phyloP scores from a whole-genome alignment of 2,888 invertebrate species.

The Silvanus unidentatus region DNA sequence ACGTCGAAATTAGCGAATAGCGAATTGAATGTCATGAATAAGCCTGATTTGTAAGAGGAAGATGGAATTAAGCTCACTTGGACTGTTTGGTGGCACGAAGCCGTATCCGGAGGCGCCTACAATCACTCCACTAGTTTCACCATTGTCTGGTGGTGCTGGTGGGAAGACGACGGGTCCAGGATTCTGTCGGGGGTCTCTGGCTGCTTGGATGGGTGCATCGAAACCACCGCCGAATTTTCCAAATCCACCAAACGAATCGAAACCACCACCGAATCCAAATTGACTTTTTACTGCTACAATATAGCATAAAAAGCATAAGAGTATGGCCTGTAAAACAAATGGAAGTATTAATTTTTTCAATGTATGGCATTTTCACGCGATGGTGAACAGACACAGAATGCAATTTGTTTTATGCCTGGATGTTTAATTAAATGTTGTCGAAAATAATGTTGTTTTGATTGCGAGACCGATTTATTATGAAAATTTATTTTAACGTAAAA shows the following conservation, averaged over 20 bases:
- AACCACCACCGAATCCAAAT: conserved; percentile 39
- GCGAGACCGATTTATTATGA: too few species aligned
- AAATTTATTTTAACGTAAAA: too few species aligned
- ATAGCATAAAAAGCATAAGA: conserved; percentile 28
- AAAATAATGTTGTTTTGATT: too few species aligned
- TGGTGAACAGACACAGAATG: too few species aligned
- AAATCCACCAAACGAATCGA: conserved; percentile 39
- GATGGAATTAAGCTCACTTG: conserved; percentile 52
- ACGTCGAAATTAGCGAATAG: too few species aligned
- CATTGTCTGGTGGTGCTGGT: conserved; percentile 58
- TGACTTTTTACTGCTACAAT: conserved; percentile 40
- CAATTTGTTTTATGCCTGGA: too few species aligned
- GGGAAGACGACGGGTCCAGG: conserved; percentile 80
- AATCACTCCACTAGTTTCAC: conserved; percentile 71
- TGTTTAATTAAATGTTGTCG: too few species aligned
- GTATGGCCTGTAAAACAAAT: conserved; percentile 22
- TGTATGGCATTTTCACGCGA: neutral
- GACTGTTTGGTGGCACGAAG: conserved; percentile 70
- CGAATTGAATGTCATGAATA: conserved; percentile 11
- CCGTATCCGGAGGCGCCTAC: conserved; percentile 81
- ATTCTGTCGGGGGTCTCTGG: conserved; percentile 56
- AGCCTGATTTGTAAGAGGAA: neutral
- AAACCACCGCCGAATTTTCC: conserved; percentile 34
- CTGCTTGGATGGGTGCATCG: conserved; percentile 46
- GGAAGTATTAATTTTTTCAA: neutral